Evolutionary conservation across 2,797 vertebrate genomes (phyloP).

Genomic region (Danio tinwini): DNA sequence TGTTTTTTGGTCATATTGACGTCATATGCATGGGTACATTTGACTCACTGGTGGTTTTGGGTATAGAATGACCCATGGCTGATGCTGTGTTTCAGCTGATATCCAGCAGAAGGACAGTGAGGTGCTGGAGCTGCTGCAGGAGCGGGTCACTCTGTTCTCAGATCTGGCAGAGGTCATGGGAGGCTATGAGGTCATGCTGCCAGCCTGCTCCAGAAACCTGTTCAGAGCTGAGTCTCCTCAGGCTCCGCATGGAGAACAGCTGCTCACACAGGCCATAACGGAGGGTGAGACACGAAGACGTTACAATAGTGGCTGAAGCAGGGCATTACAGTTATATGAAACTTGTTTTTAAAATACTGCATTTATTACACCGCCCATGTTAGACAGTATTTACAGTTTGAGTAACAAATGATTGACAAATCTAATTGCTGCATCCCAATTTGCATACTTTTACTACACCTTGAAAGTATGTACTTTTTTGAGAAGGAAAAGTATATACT

Average conservation of each 20-base stretch:
- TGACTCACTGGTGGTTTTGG: no score
- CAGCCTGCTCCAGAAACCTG: slow-evolving; percentile 76
- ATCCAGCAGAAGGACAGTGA: slow-evolving; percentile 80
- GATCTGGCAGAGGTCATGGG: slow-evolving; percentile 77
- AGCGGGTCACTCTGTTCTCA: slow-evolving; percentile 80
- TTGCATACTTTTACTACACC: no score
- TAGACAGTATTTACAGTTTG: no score
- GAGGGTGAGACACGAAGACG: slow-evolving; percentile 78
- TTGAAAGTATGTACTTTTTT: no score
- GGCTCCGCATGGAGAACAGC: slow-evolving; percentile 80
- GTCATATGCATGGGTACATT: no score
- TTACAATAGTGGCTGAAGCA: neutral
- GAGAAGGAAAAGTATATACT: no score
- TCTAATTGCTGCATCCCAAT: no score
- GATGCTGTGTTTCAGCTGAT: slow-evolving; percentile 69
- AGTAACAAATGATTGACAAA: no score
- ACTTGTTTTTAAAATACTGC: no score
- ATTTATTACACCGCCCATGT: slow-evolving; percentile 3
- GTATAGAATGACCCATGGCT: neutral
- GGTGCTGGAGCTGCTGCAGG: slow-evolving; percentile 77
- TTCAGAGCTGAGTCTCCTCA: slow-evolving; percentile 85
- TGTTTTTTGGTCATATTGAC: no score
- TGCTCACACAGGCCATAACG: slow-evolving; percentile 82
- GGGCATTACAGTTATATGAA: no score
- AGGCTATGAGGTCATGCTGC: slow-evolving; percentile 67